Percentiles rank a stretch among this genome's conserved stretches.
Evolutionary conservation across 2,797 vertebrate genomes (phyloP).

Genomic region (Myotis pilosus): DNA sequence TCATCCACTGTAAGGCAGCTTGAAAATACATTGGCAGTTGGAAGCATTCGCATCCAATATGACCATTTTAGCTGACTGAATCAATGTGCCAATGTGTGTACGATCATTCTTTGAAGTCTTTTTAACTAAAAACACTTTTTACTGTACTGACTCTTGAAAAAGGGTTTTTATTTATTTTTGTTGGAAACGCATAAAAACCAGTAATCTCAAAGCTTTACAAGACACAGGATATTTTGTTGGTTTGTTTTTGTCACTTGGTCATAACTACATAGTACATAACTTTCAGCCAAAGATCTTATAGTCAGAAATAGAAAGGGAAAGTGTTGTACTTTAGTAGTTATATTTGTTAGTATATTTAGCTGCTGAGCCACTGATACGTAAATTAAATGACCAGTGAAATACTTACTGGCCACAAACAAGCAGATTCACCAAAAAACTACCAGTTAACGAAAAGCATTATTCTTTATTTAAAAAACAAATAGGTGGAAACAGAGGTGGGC

Average conservation of each 20-base stretch:
- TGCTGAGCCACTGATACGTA: background rate
- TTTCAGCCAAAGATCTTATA: background rate
- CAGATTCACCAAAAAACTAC: background rate
- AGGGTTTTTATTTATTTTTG: conserved; percentile 19
- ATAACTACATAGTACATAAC: background rate
- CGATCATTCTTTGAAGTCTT: conserved; percentile 7
- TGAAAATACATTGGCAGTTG: background rate
- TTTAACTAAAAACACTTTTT: background rate
- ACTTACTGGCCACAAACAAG: background rate
- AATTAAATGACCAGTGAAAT: background rate
- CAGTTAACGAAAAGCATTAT: background rate
- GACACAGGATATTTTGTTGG: background rate
- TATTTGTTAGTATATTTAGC: conserved; percentile 4
- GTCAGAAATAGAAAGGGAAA: conserved; percentile 28
- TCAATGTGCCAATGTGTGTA: background rate
- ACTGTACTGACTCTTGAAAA: background rate
- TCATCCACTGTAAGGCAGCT: background rate
- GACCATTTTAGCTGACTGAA: background rate
- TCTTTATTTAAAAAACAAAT: conserved; percentile 39
- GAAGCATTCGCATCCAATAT: background rate
- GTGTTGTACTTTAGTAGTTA: background rate
- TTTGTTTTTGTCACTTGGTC: background rate
- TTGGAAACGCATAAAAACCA: conserved; percentile 49
- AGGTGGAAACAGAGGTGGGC: background rate
- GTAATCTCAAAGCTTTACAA: conserved; percentile 48